Evolutionary conservation across 2,113 vertebrate species (phyloP).

Genomic region (Misgurnus anguillicaudatus): DNA sequence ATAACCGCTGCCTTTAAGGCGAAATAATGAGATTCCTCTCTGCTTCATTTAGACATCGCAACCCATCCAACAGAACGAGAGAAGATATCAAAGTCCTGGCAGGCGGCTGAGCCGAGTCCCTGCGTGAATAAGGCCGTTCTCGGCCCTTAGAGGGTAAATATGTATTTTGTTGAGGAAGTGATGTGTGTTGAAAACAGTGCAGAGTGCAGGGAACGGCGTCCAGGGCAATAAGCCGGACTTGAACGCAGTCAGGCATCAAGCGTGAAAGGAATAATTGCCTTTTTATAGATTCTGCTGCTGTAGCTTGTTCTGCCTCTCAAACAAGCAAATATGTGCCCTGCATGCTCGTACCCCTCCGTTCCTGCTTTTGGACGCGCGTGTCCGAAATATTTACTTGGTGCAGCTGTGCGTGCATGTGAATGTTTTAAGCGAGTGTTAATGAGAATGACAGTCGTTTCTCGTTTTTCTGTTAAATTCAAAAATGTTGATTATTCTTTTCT

Average conservation of each 20-base stretch:
- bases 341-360: constrained; percentile 41
- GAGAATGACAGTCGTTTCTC: not conserved
- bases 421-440: constrained; percentile 26
- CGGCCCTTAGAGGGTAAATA: constrained; percentile 42
- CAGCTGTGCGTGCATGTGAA: not conserved
- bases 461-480: not conserved
- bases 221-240: constrained; percentile 50
- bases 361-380: constrained; percentile 11
- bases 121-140: constrained; percentile 39
- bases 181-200: constrained; percentile 10
- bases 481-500: too few relatives aligned
- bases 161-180: constrained; percentile 48
- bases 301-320: constrained; percentile 50
- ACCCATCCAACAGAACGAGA: constrained; percentile 16
- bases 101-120: constrained; percentile 28
- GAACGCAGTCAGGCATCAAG: constrained; percentile 54
- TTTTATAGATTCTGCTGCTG: constrained; percentile 57
- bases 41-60: constrained; percentile 36
- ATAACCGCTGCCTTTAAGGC: constrained; percentile 36
- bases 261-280: constrained; percentile 63
- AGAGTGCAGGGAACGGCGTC: constrained; percentile 47
- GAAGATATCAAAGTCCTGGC: constrained; percentile 31
- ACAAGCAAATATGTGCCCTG: constrained; percentile 56
- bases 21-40: constrained; percentile 32
- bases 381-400: constrained; percentile 46